Evolutionary conservation across 2,113 vertebrate species (phyloP).

Genomic region (Sinosuthora webbiana): DNA sequence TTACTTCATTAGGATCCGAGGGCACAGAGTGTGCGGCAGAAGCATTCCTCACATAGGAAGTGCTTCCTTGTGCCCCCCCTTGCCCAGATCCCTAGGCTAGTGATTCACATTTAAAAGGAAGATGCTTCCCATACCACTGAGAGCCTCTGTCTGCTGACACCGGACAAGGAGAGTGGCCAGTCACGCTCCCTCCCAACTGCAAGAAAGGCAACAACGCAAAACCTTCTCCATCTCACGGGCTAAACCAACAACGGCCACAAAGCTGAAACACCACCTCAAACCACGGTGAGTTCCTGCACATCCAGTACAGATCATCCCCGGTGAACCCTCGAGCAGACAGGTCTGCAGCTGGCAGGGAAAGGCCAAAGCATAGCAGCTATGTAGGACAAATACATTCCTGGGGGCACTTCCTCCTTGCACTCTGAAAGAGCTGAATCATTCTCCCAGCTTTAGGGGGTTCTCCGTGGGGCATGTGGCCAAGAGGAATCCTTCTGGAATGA

Average conservation of each 20-base stretch:
- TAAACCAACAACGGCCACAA: not conserved
- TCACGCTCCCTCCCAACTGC: not conserved
- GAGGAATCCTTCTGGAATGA: not conserved
- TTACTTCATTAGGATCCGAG: constrained; percentile 42
- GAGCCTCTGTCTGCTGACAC: not conserved
- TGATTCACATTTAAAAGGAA: constrained; percentile 61
- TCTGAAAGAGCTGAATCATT: not conserved
- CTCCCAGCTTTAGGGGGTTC: not conserved
- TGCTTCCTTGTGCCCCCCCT: not conserved
- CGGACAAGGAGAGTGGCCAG: not conserved
- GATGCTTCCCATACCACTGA: constrained; percentile 12
- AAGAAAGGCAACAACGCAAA: not conserved
- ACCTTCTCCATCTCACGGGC: not conserved
- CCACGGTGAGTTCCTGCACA: not conserved
- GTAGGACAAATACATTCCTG: not conserved
- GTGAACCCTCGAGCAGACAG: not conserved
- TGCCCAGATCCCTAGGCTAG: constrained; percentile 9
- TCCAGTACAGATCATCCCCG: accelerated
- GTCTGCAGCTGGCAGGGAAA: not conserved
- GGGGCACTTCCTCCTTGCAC: not conserved
- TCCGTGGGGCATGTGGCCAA: not conserved
- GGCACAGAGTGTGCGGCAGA: not conserved
- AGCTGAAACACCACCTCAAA: not conserved
- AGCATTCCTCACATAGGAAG: not conserved
- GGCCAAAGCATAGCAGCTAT: constrained; percentile 6